phyloP scores from a whole-genome alignment of 2,113 vertebrate species.

The Orycteropus afer region DNA sequence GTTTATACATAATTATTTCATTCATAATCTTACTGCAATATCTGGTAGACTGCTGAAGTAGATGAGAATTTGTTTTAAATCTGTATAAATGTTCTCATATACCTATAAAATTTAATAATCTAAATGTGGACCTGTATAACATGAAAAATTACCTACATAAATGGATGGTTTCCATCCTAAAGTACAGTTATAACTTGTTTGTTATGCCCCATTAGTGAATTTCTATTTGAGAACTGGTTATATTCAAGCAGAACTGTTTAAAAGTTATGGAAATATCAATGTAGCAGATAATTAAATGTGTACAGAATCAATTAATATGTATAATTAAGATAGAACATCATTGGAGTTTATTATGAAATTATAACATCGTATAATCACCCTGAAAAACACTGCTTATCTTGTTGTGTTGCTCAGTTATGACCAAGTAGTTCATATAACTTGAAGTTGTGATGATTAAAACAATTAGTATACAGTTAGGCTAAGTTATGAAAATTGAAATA shows the following conservation, averaged over 20 bases:
- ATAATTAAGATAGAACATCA: conserved; percentile 87
- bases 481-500: conserved; percentile 75
- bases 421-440: conserved; percentile 79
- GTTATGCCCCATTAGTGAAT: conserved; percentile 71
- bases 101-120: neutral
- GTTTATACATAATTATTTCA: conserved; percentile 14
- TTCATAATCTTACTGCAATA: neutral
- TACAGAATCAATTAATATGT: conserved; percentile 85
- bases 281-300: conserved; percentile 86
- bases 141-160: neutral
- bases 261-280: conserved; percentile 83
- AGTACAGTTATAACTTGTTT: neutral
- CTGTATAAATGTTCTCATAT: neutral
- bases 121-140: neutral
- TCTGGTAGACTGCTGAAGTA: neutral
- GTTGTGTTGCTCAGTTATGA: conserved; percentile 83
- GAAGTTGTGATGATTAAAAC: conserved; percentile 81
- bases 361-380: conserved; percentile 74
- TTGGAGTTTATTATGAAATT: conserved; percentile 83
- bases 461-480: conserved; percentile 80
- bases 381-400: conserved; percentile 77
- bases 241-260: conserved; percentile 75
- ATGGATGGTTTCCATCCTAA: neutral
- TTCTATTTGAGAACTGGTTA: conserved; percentile 75
- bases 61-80: neutral